Evolutionary conservation across 2,797 vertebrate species (phyloP), one percentile per base, ranked within the genome.

Genomic region (Hozukius guyotensis): DNA sequence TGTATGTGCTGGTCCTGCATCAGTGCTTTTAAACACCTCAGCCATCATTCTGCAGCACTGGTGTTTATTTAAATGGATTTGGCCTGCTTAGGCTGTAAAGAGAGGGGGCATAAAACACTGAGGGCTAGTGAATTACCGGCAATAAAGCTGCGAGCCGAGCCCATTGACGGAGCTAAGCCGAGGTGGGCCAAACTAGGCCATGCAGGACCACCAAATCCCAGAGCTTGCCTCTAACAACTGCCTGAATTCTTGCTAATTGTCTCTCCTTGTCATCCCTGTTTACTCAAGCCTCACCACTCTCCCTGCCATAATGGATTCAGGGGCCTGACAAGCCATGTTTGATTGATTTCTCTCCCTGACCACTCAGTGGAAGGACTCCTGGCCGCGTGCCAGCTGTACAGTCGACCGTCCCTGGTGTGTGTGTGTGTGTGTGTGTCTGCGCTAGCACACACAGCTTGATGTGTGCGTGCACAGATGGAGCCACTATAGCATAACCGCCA

Each of bases 1-100:
- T 79, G 84, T 78, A 69, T 77, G 88, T 66, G 85, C 76, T 57
- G 20, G 86, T 80, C 83, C 79, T 81, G 90, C 89, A 87, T 92
- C 85, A 65, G 84, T 85, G 90, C 84, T 70, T 93, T 92, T 89
- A 93, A 92, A 89, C 90, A 93, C 91, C 88, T 87, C 82, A n/a
- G 89, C 91, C 90, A 90, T 94, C 94, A 94, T 94, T 94, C 89
- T 92, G 91, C 92, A 86, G 94, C 90, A 79, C 90, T 86, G 86
- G 90, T 94, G 95, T 95, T 95, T 95, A 95, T 96, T 95, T 94
- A 94, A 96, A 96, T 95, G 92, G 88, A 93, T 94, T 93, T 95
- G 82, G 83, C 92, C 94, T 92, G 94, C 94, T 94, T 83, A 85
- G 89, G 90, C 91, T 84, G 93, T 95, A 95, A 96, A 96, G 90